These are phyloP conservation scores for Rhabdophis nuchalis DNA, from an alignment of 2,797 vertebrate genomes.

Conservation along the genomic window DNA sequence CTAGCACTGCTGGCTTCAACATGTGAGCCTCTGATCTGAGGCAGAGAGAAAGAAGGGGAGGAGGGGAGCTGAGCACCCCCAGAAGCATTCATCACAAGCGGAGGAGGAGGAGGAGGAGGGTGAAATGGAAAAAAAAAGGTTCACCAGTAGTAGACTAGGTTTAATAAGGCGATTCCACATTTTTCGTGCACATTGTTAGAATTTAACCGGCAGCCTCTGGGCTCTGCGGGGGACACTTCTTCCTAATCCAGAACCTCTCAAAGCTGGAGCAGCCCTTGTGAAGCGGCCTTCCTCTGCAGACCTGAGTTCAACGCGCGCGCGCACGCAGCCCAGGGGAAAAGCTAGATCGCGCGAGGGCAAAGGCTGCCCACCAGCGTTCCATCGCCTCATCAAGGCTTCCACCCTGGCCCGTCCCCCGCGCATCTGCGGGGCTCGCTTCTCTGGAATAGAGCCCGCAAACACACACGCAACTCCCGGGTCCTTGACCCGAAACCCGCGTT, in stretches of 20 bases:
- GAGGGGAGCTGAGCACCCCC: conserved; percentile 63
- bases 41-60: conserved; percentile 14
- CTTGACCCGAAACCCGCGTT: neutral
- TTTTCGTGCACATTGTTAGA: conserved; percentile 71
- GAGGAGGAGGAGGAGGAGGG: conserved; percentile 33
- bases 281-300: neutral
- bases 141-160: conserved; percentile 64
- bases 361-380: neutral
- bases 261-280: too few species aligned
- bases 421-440: neutral
- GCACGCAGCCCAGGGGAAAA: neutral
- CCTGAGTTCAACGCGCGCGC: neutral
- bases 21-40: conserved; percentile 78
- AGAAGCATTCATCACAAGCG: conserved; percentile 69
- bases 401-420: neutral
- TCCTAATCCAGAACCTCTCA: neutral
- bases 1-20: conserved; percentile 84
- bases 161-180: conserved; percentile 75
- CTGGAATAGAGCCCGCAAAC: neutral
- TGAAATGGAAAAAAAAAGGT: conserved; percentile 52
- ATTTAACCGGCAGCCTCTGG: conserved; percentile 62
- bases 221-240: neutral
- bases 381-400: neutral
- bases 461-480: neutral
- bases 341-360: neutral